Percentiles rank a stretch among this genome's conserved stretches.
These are phyloP conservation scores for Busseola fusca DNA, from an alignment of 2,888 invertebrate genomes.

Conservation along the genomic window DNA sequence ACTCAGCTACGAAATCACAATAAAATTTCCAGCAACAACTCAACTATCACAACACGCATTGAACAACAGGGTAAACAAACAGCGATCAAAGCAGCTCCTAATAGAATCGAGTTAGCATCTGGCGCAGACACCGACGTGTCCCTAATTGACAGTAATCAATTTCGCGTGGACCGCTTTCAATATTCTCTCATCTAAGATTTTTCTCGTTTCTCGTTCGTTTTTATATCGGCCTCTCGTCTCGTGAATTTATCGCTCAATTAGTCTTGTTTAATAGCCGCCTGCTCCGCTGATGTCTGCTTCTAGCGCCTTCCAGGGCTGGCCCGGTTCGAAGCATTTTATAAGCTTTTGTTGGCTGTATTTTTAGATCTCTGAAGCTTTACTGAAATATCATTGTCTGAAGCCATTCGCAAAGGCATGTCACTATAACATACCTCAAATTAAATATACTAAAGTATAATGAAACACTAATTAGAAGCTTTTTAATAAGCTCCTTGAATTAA, in stretches of 20 bases:
- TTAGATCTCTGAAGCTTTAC: not conserved
- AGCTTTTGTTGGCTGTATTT: conserved; percentile 30
- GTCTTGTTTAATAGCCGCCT: conserved; percentile 90
- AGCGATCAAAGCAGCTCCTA: conserved; percentile 55
- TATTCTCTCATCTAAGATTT: conserved; percentile 86
- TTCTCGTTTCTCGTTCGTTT: conserved; percentile 83
- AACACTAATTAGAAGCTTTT: conserved; percentile 4
- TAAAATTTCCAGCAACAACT: conserved; percentile 29
- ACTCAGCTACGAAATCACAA: conserved; percentile 23
- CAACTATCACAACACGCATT: conserved; percentile 52
- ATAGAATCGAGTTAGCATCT: conserved; percentile 78
- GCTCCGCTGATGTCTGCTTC: conserved; percentile 89
- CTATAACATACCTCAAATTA: not conserved
- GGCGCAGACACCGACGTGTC: conserved; percentile 78
- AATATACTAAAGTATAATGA: conserved; percentile 1
- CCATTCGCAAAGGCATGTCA: not conserved
- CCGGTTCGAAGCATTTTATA: conserved; percentile 26
- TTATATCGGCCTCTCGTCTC: conserved; percentile 86
- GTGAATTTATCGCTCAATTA: conserved; percentile 90
- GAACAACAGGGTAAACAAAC: conserved; percentile 55
- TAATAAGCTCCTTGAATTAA: conserved; percentile 15
- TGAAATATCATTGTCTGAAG: no score
- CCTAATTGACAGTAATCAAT: conserved; percentile 89
- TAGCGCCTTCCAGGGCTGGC: conserved; percentile 84
- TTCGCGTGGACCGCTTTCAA: conserved; percentile 86